Conservation (phyloP, 1,140 invertebrate species). For the Mycetomoellerius zeteki region DNA sequence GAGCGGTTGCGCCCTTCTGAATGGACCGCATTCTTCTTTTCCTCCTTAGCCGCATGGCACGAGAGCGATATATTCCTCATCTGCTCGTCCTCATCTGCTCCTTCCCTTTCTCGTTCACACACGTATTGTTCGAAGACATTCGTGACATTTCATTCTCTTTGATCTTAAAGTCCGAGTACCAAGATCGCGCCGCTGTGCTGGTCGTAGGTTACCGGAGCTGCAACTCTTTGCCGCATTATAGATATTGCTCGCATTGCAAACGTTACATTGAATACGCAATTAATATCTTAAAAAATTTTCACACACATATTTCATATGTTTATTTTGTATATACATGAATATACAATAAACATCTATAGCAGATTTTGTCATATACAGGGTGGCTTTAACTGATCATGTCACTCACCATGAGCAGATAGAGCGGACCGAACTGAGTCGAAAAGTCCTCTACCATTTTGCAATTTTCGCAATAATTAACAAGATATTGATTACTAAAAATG, state of each 20-base stretch:
- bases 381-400: too few species aligned
- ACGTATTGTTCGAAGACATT: conserved; percentile 74
- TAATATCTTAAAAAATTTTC: not conserved
- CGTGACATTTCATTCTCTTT: conserved; percentile 76
- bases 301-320: not conserved
- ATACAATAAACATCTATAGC: not conserved
- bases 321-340: not conserved
- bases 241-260: not conserved
- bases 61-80: conserved; percentile 48
- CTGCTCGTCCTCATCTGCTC: too few species aligned
- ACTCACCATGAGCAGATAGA: too few species aligned
- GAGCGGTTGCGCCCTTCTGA: conserved; percentile 51
- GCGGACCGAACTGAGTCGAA: too few species aligned
- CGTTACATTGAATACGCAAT: not conserved
- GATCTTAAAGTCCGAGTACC: conserved; percentile 73
- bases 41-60: conserved; percentile 7
- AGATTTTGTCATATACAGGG: too few species aligned
- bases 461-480: too few species aligned
- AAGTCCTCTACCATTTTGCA: too few species aligned
- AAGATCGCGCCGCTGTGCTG: conserved; percentile 64
- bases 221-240: not conserved
- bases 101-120: conserved; percentile 50
- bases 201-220: conserved; percentile 65
- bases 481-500: too few species aligned
- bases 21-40: conserved; percentile 65